Base-by-base conservation (phyloP, 2,888 invertebrate genomes). In the Netelia fuscicornis region DNA sequence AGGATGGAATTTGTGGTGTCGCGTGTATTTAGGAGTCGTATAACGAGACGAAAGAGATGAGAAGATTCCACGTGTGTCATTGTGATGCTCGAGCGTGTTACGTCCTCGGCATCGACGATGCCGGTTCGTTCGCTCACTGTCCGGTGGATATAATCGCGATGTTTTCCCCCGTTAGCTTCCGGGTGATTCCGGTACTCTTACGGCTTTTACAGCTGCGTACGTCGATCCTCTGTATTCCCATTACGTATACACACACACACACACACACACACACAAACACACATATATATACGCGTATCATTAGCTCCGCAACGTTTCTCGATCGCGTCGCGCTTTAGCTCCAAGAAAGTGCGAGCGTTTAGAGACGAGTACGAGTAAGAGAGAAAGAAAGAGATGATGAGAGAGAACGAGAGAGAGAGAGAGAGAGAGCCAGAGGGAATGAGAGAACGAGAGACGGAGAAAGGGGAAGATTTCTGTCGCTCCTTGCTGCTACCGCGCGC, bases 91-190 rank as follows among this genome's bases (percentile, higher is more conserved):
- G 13, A 5, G 30, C 54, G 64, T 37, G 20, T 20, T 20, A 20
- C 20, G 20, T 54, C 82, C 58, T 20, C 20, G 72, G 58, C 58
- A 58, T 52, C 37, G 17, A 48, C 48, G 48, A 48, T 10, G 48
- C 48, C 13, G 78, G 3, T 64, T 25, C 23, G 3, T 64, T 25
- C 23, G 56, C 44, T 30, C 30, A 30, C 56, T 48, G 72, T 74
- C 80, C 67, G 42, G 48, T 80, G 80, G 80, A 80, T 80, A 77
- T 83, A 79, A 83, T 83, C 82, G 80, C 79, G 68, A 80, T 74
- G 72, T 72, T 83, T 83, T 83, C 80, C 81, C 76, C 85, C 85
- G 85, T 85, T 85, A 85, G 72, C 85, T 85, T 85, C 85, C 85
- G 85, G 85, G 85, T 85, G 82, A 85, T 83, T 85, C 85, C 85